These are phyloP conservation scores for Diabrotica balteata DNA, from an alignment of 2,888 invertebrate genomes.

Conservation along the genomic window DNA sequence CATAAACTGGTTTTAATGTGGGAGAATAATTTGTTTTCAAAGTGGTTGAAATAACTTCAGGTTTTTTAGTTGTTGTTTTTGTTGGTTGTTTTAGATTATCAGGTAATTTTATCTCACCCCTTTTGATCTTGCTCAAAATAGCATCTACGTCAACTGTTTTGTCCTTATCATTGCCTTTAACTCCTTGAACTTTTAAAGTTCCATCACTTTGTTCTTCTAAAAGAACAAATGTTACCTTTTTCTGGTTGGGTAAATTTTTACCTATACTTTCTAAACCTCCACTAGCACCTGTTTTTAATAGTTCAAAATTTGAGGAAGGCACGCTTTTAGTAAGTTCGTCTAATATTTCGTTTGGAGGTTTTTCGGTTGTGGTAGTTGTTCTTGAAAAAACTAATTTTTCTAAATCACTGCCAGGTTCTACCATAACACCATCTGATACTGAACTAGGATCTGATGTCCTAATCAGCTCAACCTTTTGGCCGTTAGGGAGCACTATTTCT, in stretches of 20 bases:
- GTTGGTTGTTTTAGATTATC: conserved; percentile 51
- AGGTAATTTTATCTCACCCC: conserved; percentile 82
- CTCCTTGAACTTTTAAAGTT: conserved; percentile 83
- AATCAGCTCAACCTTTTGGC: conserved; percentile 56
- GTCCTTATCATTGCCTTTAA: conserved; percentile 77
- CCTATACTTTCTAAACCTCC: conserved; percentile 77
- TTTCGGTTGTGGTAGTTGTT: conserved; percentile 61
- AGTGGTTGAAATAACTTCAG: conserved; percentile 30
- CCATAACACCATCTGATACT: conserved; percentile 61
- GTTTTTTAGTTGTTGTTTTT: conserved; percentile 38
- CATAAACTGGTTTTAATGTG: conserved; percentile 33
- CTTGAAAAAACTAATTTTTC: conserved; percentile 57
- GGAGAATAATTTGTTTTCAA: conserved; percentile 29
- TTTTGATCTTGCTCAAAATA: conserved; percentile 80
- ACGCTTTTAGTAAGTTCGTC: conserved; percentile 83
- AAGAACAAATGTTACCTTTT: conserved; percentile 86
- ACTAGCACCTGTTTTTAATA: conserved; percentile 77
- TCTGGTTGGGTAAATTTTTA: conserved; percentile 69
- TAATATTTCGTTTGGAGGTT: conserved; percentile 72
- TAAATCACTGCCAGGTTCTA: conserved; percentile 57
- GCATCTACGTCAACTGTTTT: conserved; percentile 80
- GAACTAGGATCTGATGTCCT: conserved; percentile 75
- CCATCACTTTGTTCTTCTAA: conserved; percentile 87
- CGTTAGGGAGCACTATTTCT: conserved; percentile 55
- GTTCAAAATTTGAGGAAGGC: conserved; percentile 80